Evolutionary conservation across 2,888 invertebrate genomes (phyloP).

Genomic region (Orthosia gracilis): DNA sequence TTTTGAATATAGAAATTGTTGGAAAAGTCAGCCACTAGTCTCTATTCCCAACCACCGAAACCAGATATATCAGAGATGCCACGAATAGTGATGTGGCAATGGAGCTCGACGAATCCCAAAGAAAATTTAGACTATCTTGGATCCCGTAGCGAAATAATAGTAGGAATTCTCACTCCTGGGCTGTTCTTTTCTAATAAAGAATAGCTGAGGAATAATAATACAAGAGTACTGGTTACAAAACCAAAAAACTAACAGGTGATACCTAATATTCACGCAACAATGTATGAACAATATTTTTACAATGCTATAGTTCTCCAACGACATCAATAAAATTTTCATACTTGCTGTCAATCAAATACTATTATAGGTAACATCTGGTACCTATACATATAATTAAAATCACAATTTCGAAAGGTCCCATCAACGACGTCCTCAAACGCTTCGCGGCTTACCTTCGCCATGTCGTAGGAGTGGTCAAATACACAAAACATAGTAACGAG

Average conservation of each 20-base stretch:
- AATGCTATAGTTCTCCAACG: slow-evolving; percentile 12
- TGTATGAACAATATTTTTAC: neutral
- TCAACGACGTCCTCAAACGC: slow-evolving; percentile 81
- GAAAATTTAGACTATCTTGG: too few relatives aligned
- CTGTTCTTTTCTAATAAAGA: too few relatives aligned
- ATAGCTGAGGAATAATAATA: too few relatives aligned
- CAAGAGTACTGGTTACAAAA: neutral
- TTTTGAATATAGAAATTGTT: too few relatives aligned
- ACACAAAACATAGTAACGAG: slow-evolving; percentile 84
- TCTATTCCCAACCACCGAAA: too few relatives aligned
- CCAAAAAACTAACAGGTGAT: neutral
- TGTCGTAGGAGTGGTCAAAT: slow-evolving; percentile 79
- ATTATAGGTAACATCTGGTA: slow-evolving; percentile 63
- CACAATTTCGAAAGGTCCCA: slow-evolving; percentile 76
- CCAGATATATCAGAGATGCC: too few relatives aligned
- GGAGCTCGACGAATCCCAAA: too few relatives aligned
- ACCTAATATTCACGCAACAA: slow-evolving; percentile 1
- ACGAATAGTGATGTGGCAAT: too few relatives aligned
- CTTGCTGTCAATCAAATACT: slow-evolving; percentile 75
- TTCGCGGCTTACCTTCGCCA: slow-evolving; percentile 77
- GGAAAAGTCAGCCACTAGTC: too few relatives aligned
- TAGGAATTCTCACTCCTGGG: too few relatives aligned
- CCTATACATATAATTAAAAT: slow-evolving; percentile 75
- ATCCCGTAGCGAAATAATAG: too few relatives aligned
- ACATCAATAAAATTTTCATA: slow-evolving; percentile 60